Conservation (phyloP, 2,888 invertebrate species). For the Tenthredo amoena region DNA sequence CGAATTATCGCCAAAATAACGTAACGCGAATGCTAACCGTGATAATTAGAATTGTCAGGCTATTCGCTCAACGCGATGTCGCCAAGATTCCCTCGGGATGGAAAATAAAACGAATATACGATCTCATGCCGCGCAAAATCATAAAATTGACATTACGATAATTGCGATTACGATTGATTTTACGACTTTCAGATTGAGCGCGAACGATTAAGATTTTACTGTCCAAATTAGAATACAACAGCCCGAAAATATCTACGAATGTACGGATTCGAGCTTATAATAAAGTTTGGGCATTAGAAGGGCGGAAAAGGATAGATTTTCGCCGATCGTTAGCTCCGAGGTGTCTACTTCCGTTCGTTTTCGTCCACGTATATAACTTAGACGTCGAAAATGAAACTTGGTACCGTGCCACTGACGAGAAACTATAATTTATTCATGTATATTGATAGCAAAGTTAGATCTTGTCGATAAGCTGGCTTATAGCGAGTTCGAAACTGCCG, state of each 20-base stretch:
- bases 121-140: not conserved
- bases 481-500: not conserved
- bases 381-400: not conserved
- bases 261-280: not conserved
- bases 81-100: not conserved
- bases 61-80: not conserved
- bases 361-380: not conserved
- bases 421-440: constrained; percentile 1
- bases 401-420: not conserved
- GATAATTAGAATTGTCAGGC: not conserved
- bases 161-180: constrained; percentile 17
- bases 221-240: not conserved
- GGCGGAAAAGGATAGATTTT: not conserved
- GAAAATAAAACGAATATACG: not conserved
- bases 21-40: not conserved
- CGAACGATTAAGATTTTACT: not conserved
- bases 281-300: not conserved
- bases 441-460: not conserved
- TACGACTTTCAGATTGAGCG: not conserved
- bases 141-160: constrained; percentile 10
- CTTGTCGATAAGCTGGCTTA: not conserved
- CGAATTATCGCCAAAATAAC: not conserved
- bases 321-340: not conserved
- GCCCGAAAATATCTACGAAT: not conserved
- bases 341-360: not conserved